Conservation (phyloP, 2,113 vertebrate genomes). For the Elephas maximus region DNA sequence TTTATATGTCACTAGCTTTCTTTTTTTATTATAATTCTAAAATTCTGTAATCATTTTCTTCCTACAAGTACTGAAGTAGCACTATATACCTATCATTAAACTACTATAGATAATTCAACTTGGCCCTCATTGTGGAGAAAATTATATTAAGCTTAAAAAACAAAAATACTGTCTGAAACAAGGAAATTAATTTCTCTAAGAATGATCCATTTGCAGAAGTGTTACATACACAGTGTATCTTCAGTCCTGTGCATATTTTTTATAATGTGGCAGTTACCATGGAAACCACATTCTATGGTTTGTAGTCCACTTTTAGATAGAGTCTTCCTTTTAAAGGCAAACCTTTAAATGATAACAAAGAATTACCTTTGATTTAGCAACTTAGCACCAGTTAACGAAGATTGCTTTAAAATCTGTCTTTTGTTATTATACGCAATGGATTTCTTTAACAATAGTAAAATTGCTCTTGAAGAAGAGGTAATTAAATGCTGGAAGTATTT, state of each 20-base stretch:
- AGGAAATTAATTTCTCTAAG: slow-evolving; percentile 65
- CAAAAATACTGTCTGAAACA: slow-evolving; percentile 1
- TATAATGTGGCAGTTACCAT: slow-evolving; percentile 87
- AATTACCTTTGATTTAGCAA: slow-evolving; percentile 50
- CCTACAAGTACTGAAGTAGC: slow-evolving; percentile 25
- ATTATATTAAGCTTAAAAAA: slow-evolving; percentile 52
- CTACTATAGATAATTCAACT: slow-evolving; percentile 55
- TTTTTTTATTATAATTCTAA: slow-evolving; percentile 62
- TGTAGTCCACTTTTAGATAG: slow-evolving; percentile 80
- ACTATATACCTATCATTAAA: slow-evolving; percentile 43
- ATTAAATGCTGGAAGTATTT: slow-evolving; percentile 26
- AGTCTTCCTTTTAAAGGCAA: slow-evolving; percentile 82
- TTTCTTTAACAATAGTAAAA: slow-evolving; percentile 57
- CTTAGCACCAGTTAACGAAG: slow-evolving; percentile 60
- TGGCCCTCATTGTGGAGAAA: slow-evolving; percentile 55
- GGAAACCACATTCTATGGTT: slow-evolving; percentile 87
- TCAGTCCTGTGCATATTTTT: slow-evolving; percentile 70
- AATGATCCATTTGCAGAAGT: slow-evolving; percentile 61
- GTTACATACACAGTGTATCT: slow-evolving; percentile 55
- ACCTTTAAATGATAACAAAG: slow-evolving; percentile 75
- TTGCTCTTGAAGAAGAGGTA: slow-evolving; percentile 48
- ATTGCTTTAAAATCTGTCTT: slow-evolving; percentile 69
- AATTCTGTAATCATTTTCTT: slow-evolving; percentile 58
- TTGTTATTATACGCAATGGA: slow-evolving; percentile 48
- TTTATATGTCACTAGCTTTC: slow-evolving; percentile 28